Conservation (phyloP, 2,797 vertebrate genomes). For the Scleropages formosus region DNA sequence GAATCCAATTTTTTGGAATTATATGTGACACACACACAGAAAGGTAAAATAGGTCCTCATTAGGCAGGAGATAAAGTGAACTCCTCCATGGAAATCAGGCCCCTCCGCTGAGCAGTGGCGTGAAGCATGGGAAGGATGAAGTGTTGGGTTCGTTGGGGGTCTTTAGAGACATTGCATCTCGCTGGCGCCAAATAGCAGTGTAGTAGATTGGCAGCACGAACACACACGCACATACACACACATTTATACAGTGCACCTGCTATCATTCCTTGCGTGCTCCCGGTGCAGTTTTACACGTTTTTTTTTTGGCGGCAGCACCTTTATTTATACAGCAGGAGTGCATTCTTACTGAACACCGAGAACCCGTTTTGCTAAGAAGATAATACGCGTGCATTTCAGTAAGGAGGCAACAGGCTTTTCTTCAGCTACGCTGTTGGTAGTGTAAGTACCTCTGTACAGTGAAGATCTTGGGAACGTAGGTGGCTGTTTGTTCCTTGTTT, state of each 20-base stretch:
- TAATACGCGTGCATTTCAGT: too few relatives aligned
- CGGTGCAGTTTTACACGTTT: too few relatives aligned
- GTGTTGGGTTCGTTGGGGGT: neutral
- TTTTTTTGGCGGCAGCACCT: too few relatives aligned
- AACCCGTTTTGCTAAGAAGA: too few relatives aligned
- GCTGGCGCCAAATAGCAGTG: neutral
- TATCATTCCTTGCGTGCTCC: too few relatives aligned
- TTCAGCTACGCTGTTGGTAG: neutral
- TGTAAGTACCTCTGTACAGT: too few relatives aligned
- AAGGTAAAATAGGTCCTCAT: conserved; percentile 19
- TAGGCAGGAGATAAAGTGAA: conserved; percentile 7
- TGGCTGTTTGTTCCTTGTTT: too few relatives aligned
- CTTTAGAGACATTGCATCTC: too few relatives aligned
- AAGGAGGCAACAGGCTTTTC: neutral
- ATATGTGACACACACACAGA: conserved; percentile 8
- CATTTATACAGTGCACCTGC: too few relatives aligned
- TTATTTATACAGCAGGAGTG: too few relatives aligned
- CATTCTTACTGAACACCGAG: too few relatives aligned
- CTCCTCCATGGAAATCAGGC: neutral
- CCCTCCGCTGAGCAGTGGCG: neutral
- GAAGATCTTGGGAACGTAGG: too few relatives aligned
- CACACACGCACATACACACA: neutral
- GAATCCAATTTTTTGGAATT: conserved; percentile 26
- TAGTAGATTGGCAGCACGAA: neutral
- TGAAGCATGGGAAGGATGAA: neutral